Base-by-base conservation (phyloP, 2,888 invertebrate species). In the Podotricha telesiphe region DNA sequence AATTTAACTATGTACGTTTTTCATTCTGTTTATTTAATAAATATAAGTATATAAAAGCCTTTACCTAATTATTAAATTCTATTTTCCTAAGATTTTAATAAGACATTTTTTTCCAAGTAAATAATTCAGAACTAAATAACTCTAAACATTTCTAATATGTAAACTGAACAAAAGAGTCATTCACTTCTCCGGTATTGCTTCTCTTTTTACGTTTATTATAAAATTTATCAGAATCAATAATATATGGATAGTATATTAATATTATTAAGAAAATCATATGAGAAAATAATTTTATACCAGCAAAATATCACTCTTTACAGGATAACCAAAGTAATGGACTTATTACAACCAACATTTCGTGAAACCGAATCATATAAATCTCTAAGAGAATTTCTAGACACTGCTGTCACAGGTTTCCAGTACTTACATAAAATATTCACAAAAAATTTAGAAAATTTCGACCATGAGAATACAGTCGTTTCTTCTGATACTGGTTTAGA, bases 261-360 rank as follows among this genome's bases (percentile, higher is more conserved):
- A 28, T 28, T 28, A 28, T 28, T 28, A 28, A 28, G 28, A 28
- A 28, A 28, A 28, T 4, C 6, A 28, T 6, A 28, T 28, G 2
- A 28, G 6, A 28, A 4, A 28, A 28, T 6, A 4, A 28, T 28
- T 4, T 28, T 4, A 28, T 28, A 28, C 28, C 6, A 28, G 2
- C 6, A 4, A 28, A 28, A 28, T 28, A 4, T 28, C 6, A 28
- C 28, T 45, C 17, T 28, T 88, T 86, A 64, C 80, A 93, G 93
- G 70, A 76, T 93, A 73, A 78, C 83, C 53, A 87, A 86, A 73
- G 71, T 90, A 37, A 76, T 93, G 71, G 84, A 88, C 53, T 78
- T 87, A 40, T 89, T 93, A 55, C 80, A 89, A 75, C 86, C 89
- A 40, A 86, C 84, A 8, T 93, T 91, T 73, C 85, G 87, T 1